Evolutionary conservation across 2,113 vertebrate genomes (phyloP).

Genomic region (Sceloporus undulatus): DNA sequence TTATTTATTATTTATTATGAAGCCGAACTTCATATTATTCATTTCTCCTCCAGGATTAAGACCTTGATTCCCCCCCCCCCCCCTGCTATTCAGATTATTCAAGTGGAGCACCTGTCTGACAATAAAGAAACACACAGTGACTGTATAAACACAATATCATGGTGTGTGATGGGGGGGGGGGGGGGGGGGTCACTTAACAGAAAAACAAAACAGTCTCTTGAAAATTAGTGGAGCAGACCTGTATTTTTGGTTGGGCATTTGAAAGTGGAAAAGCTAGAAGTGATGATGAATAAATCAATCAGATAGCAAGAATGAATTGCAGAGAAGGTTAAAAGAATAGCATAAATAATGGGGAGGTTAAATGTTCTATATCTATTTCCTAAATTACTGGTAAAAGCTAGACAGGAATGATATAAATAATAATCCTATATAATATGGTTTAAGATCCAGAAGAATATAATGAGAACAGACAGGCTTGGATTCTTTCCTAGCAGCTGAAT

Average conservation of each 20-base stretch:
- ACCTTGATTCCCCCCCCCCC: background rate
- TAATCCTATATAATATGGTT: conserved; percentile 31
- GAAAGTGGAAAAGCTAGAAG: background rate
- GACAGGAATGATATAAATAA: background rate
- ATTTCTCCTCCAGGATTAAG: background rate
- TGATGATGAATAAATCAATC: background rate
- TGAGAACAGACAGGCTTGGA: background rate
- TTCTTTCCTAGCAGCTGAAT: conserved; percentile 14
- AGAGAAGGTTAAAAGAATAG: conserved; percentile 3
- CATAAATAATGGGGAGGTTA: conserved; percentile 10
- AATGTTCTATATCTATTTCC: background rate
- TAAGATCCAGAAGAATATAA: conserved; percentile 8
- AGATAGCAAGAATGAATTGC: background rate
- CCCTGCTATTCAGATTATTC: background rate
- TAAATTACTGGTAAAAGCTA: conserved; percentile 21
- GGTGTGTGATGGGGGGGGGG: background rate
- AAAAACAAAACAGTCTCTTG: background rate
- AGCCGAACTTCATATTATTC: background rate
- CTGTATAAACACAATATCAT: background rate
- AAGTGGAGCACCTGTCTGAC: background rate
- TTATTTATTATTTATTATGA: background rate
- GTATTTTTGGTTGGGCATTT: background rate
- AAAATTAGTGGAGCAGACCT: background rate
- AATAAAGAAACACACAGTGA: background rate
- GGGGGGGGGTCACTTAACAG: background rate